Conservation (phyloP, 2,888 invertebrate genomes). For the Drosophila cracens region DNA sequence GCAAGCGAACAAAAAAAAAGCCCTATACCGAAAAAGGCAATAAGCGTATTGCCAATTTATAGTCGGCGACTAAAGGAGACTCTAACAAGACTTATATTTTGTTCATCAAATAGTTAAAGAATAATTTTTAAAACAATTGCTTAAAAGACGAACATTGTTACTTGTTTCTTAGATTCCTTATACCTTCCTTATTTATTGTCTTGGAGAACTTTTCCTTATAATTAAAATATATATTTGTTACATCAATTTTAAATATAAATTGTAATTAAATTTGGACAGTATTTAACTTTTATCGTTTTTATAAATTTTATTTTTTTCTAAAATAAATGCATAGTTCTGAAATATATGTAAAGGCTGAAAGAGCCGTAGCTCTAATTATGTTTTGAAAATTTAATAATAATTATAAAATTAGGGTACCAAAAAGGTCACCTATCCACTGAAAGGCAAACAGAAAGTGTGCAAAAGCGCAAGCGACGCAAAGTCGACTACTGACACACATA, state of each 20-base stretch:
- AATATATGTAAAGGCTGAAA: background rate
- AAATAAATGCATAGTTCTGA: background rate
- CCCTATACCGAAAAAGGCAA: background rate
- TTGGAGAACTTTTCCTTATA: background rate
- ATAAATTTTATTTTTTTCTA: background rate
- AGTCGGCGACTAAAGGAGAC: conserved; percentile 1
- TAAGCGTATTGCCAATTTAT: background rate
- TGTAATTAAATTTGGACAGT: background rate
- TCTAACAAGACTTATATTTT: background rate
- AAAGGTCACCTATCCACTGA: conserved; percentile 9
- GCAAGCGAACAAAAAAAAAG: conserved; percentile 29
- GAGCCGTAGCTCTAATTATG: background rate
- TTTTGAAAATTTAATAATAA: background rate
- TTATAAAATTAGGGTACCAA: conserved; percentile 15
- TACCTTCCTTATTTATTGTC: background rate
- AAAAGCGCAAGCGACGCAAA: conserved; percentile 52
- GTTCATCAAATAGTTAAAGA: background rate
- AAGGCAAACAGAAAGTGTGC: conserved; percentile 42
- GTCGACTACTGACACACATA: conserved; percentile 72
- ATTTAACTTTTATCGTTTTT: background rate
- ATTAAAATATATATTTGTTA: background rate
- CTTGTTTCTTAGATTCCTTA: background rate
- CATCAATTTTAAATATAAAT: background rate
- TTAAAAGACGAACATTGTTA: background rate
- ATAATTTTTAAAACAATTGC: background rate